Base-by-base conservation (phyloP, 1,140 invertebrate species). In the Leucophenga varia region DNA sequence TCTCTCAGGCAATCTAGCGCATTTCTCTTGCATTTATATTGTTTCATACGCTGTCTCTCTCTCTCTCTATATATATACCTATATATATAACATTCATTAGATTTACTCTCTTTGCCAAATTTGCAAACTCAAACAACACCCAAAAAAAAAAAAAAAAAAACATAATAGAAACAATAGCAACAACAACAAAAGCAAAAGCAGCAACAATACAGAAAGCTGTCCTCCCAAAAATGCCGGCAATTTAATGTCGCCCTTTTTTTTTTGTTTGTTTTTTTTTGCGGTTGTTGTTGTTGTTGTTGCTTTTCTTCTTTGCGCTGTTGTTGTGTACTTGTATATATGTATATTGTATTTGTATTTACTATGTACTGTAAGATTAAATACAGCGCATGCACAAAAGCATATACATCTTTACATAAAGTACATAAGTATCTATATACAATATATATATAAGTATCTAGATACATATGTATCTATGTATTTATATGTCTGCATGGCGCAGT, bases 321-420 rank as follows among this genome's bases (percentile, higher is more conserved):
- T 57, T 54, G 52, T 42, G 52, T 50, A 54, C 17, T 37, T 45
- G 42, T 18, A 45, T 48, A 54, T 50, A 54, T 54, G 52, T 45
- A 28, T 49, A 49, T 53, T 19, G 41, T 44, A 40, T 36, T 35
- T 22, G 37, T 39, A 32, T 17, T 31, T 37, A 20, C n/a, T 32
- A 39, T 35, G 12, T 20, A 6, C 30, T 39, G 19, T 38, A 47
- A 40, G 45, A n/a, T n/a, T n/a, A n/a, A n/a, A n/a, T n/a, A n/a
- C n/a, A n/a, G n/a, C n/a, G n/a, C n/a, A n/a, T n/a, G n/a, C n/a
- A n/a, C n/a, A n/a, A n/a, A n/a, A n/a, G n/a, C n/a, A n/a, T n/a
- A n/a, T n/a, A n/a, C n/a, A n/a, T n/a, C n/a, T n/a, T n/a, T n/a
- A n/a, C 30, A 35, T 9, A 20, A 5, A 35, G 43, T 30, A 28